A percentile compares a stretch with the other conserved stretches of the same genome.
Conservation (phyloP, 2,113 vertebrate species). For the Atlantisia rogersi region DNA sequence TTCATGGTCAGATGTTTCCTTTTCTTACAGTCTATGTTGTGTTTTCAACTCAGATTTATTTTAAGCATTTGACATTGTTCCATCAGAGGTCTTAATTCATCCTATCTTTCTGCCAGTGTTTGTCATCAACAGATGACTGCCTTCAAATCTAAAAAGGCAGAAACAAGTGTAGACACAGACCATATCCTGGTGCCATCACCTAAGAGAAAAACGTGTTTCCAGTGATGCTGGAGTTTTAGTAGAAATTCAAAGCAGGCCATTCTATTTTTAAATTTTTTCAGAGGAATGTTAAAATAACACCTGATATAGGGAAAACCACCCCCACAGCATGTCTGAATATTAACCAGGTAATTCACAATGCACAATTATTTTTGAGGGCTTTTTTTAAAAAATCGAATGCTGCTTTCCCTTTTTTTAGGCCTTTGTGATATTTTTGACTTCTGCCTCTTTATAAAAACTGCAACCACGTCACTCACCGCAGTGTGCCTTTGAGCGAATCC, state of each 20-base stretch:
- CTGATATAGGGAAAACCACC: rapidly evolving
- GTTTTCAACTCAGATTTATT: not conserved
- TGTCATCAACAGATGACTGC: not conserved
- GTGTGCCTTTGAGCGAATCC: not conserved
- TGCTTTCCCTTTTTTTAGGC: not conserved
- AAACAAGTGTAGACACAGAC: not conserved
- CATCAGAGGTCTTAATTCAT: not conserved
- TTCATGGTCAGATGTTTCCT: not conserved
- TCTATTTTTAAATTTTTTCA: not conserved
- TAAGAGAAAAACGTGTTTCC: not conserved
- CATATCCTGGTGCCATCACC: not conserved
- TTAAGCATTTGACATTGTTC: not conserved
- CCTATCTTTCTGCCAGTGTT: not conserved
- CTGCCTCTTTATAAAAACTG: not conserved
- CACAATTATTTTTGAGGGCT: not conserved
- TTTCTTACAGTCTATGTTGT: not conserved
- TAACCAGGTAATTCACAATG: not conserved
- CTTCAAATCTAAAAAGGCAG: not conserved
- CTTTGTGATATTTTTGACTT: not conserved
- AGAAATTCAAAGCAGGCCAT: not conserved
- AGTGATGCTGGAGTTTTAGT: not conserved
- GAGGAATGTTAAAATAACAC: not conserved
- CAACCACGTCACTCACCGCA: not conserved
- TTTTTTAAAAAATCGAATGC: not conserved
- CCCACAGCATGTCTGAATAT: not conserved